Conservation (phyloP, 2,797 vertebrate species). For the Cygnus olor region DNA sequence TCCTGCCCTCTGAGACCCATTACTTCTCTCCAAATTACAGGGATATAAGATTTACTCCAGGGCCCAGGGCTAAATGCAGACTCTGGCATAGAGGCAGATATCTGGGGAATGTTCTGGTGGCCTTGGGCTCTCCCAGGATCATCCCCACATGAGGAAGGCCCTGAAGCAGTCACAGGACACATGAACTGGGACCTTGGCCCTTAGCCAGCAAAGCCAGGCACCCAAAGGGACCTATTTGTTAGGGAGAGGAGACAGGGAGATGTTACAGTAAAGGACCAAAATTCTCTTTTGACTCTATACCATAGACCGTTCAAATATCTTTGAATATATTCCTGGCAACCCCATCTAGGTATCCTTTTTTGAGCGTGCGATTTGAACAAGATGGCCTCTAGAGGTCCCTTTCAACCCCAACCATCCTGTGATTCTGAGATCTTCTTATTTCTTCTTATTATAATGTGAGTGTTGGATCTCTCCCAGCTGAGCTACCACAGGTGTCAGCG, state of each 20-base stretch:
- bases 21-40: neutral
- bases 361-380: too few relatives aligned
- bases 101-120: neutral
- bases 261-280: neutral
- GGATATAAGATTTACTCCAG: neutral
- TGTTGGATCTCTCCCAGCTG: neutral
- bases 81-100: neutral
- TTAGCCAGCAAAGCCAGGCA: neutral
- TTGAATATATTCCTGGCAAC: too few relatives aligned
- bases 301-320: neutral
- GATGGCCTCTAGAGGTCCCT: too few relatives aligned
- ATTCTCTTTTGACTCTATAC: neutral
- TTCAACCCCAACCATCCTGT: too few relatives aligned
- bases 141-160: neutral
- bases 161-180: neutral
- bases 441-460: neutral
- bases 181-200: neutral
- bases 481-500: neutral
- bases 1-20: neutral
- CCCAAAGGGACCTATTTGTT: neutral
- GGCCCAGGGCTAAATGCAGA: neutral
- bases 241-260: neutral
- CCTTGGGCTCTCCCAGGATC: fast-evolving
- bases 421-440: neutral
- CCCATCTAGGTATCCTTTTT: too few relatives aligned